Evolutionary conservation across 2,888 invertebrate species (phyloP), one percentile per base, ranked within the genome.

Genomic region (Lasioglossum leucozonium): DNA sequence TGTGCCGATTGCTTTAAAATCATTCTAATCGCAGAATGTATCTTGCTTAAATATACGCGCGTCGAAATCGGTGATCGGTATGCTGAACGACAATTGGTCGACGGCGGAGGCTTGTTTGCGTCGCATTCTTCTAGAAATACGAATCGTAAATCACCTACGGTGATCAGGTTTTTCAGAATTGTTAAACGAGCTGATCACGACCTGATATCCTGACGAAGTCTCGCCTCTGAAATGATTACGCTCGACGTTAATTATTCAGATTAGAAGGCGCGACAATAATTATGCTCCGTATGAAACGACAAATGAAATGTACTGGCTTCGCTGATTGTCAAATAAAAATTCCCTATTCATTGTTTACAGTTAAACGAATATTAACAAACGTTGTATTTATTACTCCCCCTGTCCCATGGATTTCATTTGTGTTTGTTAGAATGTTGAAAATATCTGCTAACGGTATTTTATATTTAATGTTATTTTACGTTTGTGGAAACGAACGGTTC

Each of bases 21-120:
- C 40, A 8, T 44, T 69, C 26, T 65, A 40, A 13, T 72, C 62
- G 77, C 16, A 34, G 71, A 34, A 55, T 75, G 55, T 40, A 75
- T 44, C 77, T 71, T 85, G 90, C 91, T 93, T 93, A 93, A 93
- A 92, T 91, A 91, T 84, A 82, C 82, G 80, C 86, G 83, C 83
- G 51, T 47, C 77, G 44, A 83, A 81, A 51, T 72, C 51, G 47
- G 37, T 30, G 47, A 73, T 62, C 72, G 67, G 47, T 22, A 72
- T 79, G 26, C 62, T 58, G 18, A 37, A 37, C 51, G 18, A 11
- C 82, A 90, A 95, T 95, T 95, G 95, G 95, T 90, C 77, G 62
- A 89, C 47, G 74, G n/a, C 40, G 92, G 91, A 93, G 93, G 94
- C 93, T 92, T 94, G 94, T 93, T 94, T 94, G 91, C 85, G 72